Evolutionary conservation across 2,888 invertebrate species (phyloP), one percentile per base, ranked within the genome.

Genomic region (Litoditis marina): DNA sequence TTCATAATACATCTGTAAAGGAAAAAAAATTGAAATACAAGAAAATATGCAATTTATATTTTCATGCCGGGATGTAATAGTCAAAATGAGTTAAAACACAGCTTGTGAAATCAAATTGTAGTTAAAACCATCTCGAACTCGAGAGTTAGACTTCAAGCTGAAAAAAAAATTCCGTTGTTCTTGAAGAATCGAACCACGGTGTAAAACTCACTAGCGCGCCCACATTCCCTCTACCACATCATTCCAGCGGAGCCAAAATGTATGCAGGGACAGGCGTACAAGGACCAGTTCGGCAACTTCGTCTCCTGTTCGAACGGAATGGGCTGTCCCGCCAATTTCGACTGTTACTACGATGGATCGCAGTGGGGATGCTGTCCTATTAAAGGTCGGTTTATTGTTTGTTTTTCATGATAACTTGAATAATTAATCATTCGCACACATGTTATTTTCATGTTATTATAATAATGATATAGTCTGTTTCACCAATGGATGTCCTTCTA

Each of bases 301-400:
- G 67, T 76, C 8, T 69, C 69, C 3, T 77, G 77, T 53, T 61
- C 66, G 6, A 67, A 70, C 47, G 70, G 70, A 32, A 62, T 65
- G 53, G 71, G 71, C 4, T 78, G 78, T 54, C 78, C 78, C 3
- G 72, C 74, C 25, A 79, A 79, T 53, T 78, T 76, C 56, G 79
- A 79, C 57, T 79, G 78, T 51, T 77, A 74, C 51, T 79, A 73
- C 42, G 79, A 76, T 46, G 77, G 77, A 28, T 62, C 60, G 34
- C 66, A 71, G 46, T 76, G 70, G 66, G 76, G 77, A 49, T 77
- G 76, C 46, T 77, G 77, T 51, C 76, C 77, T 11, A 65, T 69
- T 0, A 77, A 77, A 63, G 58, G 65, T 65, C 13, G n/a, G 47
- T 11, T n/a, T n/a, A n/a, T n/a, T n/a, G n/a, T n/a, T n/a, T 36